Base-by-base conservation (phyloP, 2,113 vertebrate genomes). In the Regulus satrapa region DNA sequence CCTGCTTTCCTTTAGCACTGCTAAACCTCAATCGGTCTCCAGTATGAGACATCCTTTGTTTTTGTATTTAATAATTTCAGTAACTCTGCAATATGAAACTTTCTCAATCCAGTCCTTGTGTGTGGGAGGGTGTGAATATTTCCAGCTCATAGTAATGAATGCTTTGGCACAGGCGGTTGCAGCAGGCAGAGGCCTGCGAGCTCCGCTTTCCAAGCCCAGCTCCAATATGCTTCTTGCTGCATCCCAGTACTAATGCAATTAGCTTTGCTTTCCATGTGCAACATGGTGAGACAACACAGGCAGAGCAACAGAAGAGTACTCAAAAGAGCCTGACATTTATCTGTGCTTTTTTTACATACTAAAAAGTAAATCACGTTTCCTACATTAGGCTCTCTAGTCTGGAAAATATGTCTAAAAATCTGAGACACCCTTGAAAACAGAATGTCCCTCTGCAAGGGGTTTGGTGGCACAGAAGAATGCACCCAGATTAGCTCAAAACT, bases 41-140 rank as follows among this genome's bases (percentile, higher is more conserved):
- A 55, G 1, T 32, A 48, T 36, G 71, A 94, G 63, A 68, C 78
- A 85, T 51, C 59, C 59, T 92, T 95, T 95, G 93, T 92, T 94
- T 96, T 92, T 69, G 83, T 96, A 74, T 96, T 95, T 95, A 95
- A 91, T 76, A 93, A 88, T 94, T 97, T 94, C 95, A 91, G 74
- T 86, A 96, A 66, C 72, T 96, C 82, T 88, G 72, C 80, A 94
- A 93, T 95, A 82, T 28, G 87, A 91, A 97, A 94, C 85, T 94
- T 96, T 94, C 88, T 83, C 64, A 89, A 79, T 91, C 72, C 64
- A 90, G 81, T 67, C 86, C 72, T n/a, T 41, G 28, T 76, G 84
- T 46, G 97, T 96, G 88, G 97, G 97, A 96, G 68, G 90, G 89
- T 95, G 95, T 88, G 96, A 97, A 95, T 96, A 81, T 92, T 97